Conservation (phyloP, 1,140 invertebrate species). For the Drosophila pectinifera region DNA sequence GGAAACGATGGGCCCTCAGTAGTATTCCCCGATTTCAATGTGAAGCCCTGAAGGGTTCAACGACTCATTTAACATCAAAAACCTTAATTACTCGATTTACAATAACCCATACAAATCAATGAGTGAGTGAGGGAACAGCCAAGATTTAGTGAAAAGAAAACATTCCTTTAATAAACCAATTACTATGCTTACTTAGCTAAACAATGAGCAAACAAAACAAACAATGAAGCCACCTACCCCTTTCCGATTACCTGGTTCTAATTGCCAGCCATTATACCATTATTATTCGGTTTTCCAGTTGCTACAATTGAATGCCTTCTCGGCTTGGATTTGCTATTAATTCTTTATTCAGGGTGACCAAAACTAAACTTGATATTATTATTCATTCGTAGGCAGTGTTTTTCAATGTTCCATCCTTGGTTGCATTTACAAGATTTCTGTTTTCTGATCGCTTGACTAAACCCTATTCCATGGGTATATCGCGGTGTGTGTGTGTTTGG, state of each 20-base stretch:
- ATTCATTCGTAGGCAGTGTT: conserved; percentile 20
- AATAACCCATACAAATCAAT: too few relatives aligned
- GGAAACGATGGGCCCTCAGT: not conserved
- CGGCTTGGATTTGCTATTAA: conserved; percentile 10
- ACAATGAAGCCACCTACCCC: not conserved
- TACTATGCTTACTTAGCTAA: conserved; percentile 37
- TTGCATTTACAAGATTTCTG: conserved; percentile 72
- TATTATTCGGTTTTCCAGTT: conserved; percentile 41
- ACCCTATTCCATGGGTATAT: conserved; percentile 34
- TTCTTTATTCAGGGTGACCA: conserved; percentile 50
- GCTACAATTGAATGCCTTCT: conserved; percentile 52
- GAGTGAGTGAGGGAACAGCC: not conserved
- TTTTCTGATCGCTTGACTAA: conserved; percentile 76
- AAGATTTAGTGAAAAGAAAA: conserved; percentile 5
- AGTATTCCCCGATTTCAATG: conserved; percentile 17
- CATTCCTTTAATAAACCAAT: conserved; percentile 51
- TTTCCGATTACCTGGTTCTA: conserved; percentile 35
- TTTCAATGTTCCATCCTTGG: conserved; percentile 77
- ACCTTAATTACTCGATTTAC: not conserved
- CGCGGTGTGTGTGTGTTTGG: not conserved
- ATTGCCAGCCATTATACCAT: conserved; percentile 46
- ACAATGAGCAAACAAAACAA: conserved; percentile 56
- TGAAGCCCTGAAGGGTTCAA: conserved; percentile 24
- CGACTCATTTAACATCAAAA: not conserved
- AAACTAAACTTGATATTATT: conserved; percentile 48